Base-by-base conservation (phyloP, 2,113 vertebrate species). In the Rhineura floridana region DNA sequence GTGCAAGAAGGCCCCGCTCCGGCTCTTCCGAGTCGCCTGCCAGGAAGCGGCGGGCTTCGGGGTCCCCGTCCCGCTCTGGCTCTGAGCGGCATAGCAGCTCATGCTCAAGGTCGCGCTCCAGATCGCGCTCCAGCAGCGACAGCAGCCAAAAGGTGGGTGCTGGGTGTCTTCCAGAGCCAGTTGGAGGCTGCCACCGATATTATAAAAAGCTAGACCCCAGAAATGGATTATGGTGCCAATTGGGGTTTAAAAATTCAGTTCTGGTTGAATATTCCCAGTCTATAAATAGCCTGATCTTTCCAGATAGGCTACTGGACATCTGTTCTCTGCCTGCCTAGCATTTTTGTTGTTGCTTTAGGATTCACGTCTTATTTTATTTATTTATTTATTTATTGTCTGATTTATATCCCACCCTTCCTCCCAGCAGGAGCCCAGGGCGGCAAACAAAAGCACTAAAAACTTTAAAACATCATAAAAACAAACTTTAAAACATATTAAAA, bases 141-240 rank as follows among this genome's bases (percentile, higher is more conserved):
- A 94, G 89, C 92, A 95, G 95, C 90, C 93, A 94, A 62, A 96
- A 95, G 95, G 95, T 96, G 85, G 96, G 94, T 39, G 1, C 1
- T 3, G 13, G 3, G 11, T 30, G 10, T 33, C n/a, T 13, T 1
- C 28, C 12, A 1, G 9, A 6, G 1, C 48, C 50, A 55, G 33
- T 39, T 55, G 33, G 21, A 59, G n/a, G 17, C 33, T 33, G n/a
- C 21, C n/a, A 4, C 30, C 11, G 6, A 69, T 63, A 2, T 46
- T 42, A 13, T 25, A 80, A 36, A n/a, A n/a, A 21, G 28, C 36
- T 25, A 21, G 55, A 2, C 5, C 21, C 36, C 13, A 19, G 36
- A 2, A 25, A 36, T 3, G 15, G 39, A 63, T 6, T 11, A 3
- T 13, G n/a, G 7, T 6, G 39, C 12, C 13, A 3, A 1, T 59